Conservation (phyloP, 2,888 invertebrate genomes). For the Epinotia bilunana region DNA sequence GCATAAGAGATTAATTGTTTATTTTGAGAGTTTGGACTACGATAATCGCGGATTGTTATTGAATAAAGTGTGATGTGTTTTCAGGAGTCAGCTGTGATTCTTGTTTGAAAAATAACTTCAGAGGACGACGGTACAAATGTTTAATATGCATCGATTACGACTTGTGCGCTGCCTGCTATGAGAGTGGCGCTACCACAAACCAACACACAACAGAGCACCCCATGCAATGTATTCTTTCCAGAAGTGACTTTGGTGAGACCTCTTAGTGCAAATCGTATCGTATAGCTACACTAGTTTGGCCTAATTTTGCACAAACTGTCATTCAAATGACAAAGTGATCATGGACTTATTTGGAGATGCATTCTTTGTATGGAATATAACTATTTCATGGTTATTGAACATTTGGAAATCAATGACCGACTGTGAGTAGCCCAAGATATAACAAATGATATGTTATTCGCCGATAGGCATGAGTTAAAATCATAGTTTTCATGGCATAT, state of each 20-base stretch:
- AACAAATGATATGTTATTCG: not conserved
- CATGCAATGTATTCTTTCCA: slow-evolving; percentile 99
- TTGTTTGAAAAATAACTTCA: slow-evolving; percentile 98
- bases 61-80: slow-evolving; percentile 73
- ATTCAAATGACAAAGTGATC: slow-evolving; percentile 27
- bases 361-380: slow-evolving; percentile 3
- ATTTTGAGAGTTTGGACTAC: slow-evolving; percentile 20
- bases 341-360: slow-evolving; percentile 3
- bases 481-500: not conserved
- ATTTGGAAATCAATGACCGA: not conserved
- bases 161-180: slow-evolving; percentile 98
- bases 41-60: slow-evolving; percentile 54
- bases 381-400: slow-evolving; percentile 4
- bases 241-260: slow-evolving; percentile 95
- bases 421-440: slow-evolving; percentile 2
- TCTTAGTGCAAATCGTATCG: slow-evolving; percentile 38
- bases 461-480: not conserved
- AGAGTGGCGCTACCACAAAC: slow-evolving; percentile 95
- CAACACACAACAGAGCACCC: slow-evolving; percentile 98
- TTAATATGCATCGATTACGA: slow-evolving; percentile 99
- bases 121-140: slow-evolving; percentile 99
- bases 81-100: slow-evolving; percentile 99
- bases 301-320: slow-evolving; percentile 33
- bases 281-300: slow-evolving; percentile 29
- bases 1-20: slow-evolving; percentile 20